Percentiles rank a stretch among this genome's conserved stretches.
Evolutionary conservation across 2,797 vertebrate genomes (phyloP).

Genomic region (Schizopygopsis malacanthus): DNA sequence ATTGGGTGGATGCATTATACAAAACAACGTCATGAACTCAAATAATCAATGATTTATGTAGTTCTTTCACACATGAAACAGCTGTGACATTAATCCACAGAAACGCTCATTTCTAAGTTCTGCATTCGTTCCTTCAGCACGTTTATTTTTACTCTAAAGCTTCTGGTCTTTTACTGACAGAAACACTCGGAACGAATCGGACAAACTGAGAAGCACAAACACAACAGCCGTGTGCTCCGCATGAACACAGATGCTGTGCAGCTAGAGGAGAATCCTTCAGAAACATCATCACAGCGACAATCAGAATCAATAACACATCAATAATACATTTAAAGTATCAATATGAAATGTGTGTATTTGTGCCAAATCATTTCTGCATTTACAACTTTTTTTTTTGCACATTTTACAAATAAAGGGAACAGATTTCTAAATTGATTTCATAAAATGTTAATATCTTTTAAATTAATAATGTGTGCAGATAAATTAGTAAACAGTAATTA

Average conservation of each 20-base stretch:
- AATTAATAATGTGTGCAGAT: not conserved
- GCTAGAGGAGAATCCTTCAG: not conserved
- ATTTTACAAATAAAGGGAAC: not conserved
- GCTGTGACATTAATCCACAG: not conserved
- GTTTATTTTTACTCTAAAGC: not conserved
- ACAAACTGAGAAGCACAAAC: not conserved
- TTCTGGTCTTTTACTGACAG: not conserved
- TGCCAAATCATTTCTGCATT: not conserved
- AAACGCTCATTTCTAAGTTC: too few species aligned
- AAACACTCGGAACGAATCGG: not conserved
- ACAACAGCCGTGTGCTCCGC: not conserved
- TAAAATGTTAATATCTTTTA: not conserved
- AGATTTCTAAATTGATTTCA: not conserved
- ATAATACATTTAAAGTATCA: not conserved
- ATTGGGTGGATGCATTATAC: too few species aligned
- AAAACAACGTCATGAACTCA: not conserved
- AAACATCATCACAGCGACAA: too few species aligned
- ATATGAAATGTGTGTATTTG: not conserved
- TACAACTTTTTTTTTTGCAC: not conserved
- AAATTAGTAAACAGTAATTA: not conserved
- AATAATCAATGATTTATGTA: not conserved
- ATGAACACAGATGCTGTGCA: not conserved
- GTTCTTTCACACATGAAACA: not conserved
- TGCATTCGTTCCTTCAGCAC: not conserved
- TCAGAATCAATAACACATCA: too few species aligned